These are phyloP conservation scores for Agapetus fuscipes DNA, from an alignment of 2,888 invertebrate species.

Conservation along the genomic window DNA sequence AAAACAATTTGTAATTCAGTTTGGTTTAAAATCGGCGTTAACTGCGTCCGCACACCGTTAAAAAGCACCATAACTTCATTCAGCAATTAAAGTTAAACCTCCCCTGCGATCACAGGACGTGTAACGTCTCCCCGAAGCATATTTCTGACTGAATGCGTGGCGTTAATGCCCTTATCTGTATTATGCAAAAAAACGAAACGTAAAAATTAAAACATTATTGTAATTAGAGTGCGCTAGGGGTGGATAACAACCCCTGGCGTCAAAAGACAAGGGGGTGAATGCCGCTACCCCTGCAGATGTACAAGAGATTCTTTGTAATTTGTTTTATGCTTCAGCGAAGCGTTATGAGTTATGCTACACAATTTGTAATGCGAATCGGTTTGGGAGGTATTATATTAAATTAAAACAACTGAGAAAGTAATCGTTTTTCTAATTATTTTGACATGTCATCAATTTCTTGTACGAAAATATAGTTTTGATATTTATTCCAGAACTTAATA, in stretches of 20 bases:
- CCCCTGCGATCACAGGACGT: conserved; percentile 8
- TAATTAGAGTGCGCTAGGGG: conserved; percentile 8
- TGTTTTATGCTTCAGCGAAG: conserved; percentile 6
- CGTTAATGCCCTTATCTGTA: conserved; percentile 9
- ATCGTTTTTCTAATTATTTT: no score
- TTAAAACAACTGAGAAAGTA: no score
- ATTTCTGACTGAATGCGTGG: conserved; percentile 8
- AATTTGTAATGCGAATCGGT: neutral
- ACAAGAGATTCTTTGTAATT: conserved; percentile 7
- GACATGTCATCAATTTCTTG: no score
- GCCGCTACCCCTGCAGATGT: no score
- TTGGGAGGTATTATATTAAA: neutral
- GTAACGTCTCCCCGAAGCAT: conserved; percentile 18
- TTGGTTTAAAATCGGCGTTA: neutral
- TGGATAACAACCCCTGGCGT: conserved; percentile 1
- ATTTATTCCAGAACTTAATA: no score
- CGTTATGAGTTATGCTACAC: conserved; percentile 6
- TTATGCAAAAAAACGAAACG: conserved; percentile 8
- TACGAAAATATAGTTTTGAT: no score
- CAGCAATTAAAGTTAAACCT: conserved; percentile 15
- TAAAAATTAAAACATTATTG: conserved; percentile 19
- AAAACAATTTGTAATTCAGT: neutral
- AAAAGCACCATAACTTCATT: conserved; percentile 16
- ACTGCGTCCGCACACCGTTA: conserved; percentile 6
- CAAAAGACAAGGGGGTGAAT: conserved; percentile 4